Evolutionary conservation across 2,888 invertebrate genomes (phyloP).

Genomic region (Orthonychiurus folsomi): DNA sequence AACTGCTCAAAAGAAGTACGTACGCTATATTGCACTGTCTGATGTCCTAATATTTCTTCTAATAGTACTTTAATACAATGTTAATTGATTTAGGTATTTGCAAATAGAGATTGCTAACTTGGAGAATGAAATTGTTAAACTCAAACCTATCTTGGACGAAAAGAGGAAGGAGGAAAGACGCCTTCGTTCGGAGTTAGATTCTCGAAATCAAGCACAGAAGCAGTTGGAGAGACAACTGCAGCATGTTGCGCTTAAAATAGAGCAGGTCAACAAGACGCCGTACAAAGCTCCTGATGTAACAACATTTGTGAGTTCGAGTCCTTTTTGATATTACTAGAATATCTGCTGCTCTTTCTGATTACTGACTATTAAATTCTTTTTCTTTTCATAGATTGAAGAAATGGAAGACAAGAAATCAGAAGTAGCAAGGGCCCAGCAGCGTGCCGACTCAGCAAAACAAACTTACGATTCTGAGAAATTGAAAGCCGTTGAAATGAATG

Average conservation of each 20-base stretch:
- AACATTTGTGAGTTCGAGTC: conserved; percentile 16
- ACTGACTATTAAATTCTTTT: neutral
- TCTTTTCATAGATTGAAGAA: conserved; percentile 15
- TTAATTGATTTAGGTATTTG: too few relatives aligned
- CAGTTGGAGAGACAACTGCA: conserved; percentile 7
- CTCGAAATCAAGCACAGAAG: conserved; percentile 9
- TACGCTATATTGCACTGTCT: too few relatives aligned
- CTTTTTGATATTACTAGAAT: neutral
- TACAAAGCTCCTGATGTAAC: conserved; percentile 17
- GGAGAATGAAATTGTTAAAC: conserved; percentile 9
- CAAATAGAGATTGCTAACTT: too few relatives aligned
- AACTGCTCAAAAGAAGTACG: neutral
- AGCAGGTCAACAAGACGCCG: conserved; percentile 3
- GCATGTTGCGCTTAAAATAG: conserved; percentile 10
- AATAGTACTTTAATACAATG: too few relatives aligned
- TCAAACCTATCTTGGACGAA: conserved; percentile 15
- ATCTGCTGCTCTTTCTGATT: neutral
- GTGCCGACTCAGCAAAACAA: neutral
- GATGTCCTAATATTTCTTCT: too few relatives aligned
- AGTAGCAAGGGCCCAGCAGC: neutral
- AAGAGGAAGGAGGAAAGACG: conserved; percentile 15
- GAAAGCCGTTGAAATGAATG: neutral
- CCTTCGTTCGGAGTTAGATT: conserved; percentile 6
- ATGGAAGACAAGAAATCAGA: conserved; percentile 7
- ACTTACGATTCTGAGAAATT: neutral